Evolutionary conservation across 2,888 invertebrate genomes (phyloP), one percentile per base, ranked within the genome.

Genomic region (Sphaeridia pumilis): DNA sequence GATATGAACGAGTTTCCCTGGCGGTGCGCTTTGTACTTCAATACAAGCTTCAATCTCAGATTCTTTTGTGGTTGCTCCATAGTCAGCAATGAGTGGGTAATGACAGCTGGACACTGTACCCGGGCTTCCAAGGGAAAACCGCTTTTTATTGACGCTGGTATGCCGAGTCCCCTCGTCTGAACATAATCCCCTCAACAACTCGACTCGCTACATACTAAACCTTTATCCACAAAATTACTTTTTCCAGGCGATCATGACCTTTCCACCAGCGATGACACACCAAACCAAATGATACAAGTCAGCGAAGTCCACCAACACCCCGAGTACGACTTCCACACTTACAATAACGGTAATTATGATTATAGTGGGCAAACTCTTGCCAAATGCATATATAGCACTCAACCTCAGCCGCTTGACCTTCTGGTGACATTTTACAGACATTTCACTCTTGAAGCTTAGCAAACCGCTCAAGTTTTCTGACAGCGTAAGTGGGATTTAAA

Each of bases 91-190:
- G 48, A 58, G 22, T 61, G 49, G 51, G 43, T 61, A 25, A 31
- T 61, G 1, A 58, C 60, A 17, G 60, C 60, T 1, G 60, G 58
- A 27, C 60, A 60, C 36, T 60, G 60, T 24, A 60, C 60, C 3
- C 47, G 49, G 35, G 55, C 55, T 38, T 51, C 54, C 21, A 46
- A 52, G 12, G 45, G 45, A 22, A 14, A 42, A 12, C 38, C 38
- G 5, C 38, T 38, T 5, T 38, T 38, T 38, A 17, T 38, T 5
- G 20, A 38, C 17, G 38, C 38, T 7, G 38, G 38, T 38, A 38
- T 17, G 14, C n/a, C n/a, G n/a, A n/a, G n/a, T n/a, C n/a, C n/a
- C n/a, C n/a, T n/a, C n/a, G n/a, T n/a, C n/a, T n/a, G n/a, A n/a
- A n/a, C n/a, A n/a, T n/a, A n/a, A n/a, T n/a, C n/a, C n/a, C n/a